Percentiles rank a stretch among this genome's conserved stretches.
Conservation (phyloP, 2,797 vertebrate species). For the Allobates femoralis region DNA sequence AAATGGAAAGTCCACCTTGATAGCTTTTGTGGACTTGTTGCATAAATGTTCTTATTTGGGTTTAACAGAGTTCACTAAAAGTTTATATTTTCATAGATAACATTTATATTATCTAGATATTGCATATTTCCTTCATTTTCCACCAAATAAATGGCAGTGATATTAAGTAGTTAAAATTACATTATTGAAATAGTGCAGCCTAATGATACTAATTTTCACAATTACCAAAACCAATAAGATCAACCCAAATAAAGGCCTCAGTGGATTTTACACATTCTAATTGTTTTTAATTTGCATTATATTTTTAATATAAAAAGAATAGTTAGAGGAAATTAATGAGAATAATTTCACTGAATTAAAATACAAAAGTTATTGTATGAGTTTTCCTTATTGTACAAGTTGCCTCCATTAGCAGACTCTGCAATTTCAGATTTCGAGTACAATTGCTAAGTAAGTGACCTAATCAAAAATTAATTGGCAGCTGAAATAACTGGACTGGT, state of each 20-base stretch:
- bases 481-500: slow-evolving; percentile 25
- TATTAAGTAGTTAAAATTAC: slow-evolving; percentile 46
- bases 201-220: slow-evolving; percentile 41
- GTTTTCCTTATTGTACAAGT: slow-evolving; percentile 37
- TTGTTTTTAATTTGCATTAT: slow-evolving; percentile 49
- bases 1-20: background rate
- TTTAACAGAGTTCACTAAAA: background rate
- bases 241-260: slow-evolving; percentile 31
- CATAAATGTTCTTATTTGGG: background rate
- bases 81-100: background rate
- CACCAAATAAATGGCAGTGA: slow-evolving; percentile 26
- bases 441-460: slow-evolving; percentile 22
- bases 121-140: slow-evolving; percentile 11
- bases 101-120: background rate
- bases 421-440: slow-evolving; percentile 9
- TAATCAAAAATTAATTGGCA: slow-evolving; percentile 34
- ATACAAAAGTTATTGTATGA: slow-evolving; percentile 32
- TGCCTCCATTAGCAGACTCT: slow-evolving; percentile 28
- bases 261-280: slow-evolving; percentile 10
- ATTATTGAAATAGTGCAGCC: slow-evolving; percentile 41
- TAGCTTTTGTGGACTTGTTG: background rate
- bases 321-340: slow-evolving; percentile 46
- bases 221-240: slow-evolving; percentile 47
- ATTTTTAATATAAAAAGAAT: slow-evolving; percentile 47
- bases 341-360: slow-evolving; percentile 44